Base-by-base conservation (phyloP, 2,888 invertebrate species). In the Cheilosia soror region DNA sequence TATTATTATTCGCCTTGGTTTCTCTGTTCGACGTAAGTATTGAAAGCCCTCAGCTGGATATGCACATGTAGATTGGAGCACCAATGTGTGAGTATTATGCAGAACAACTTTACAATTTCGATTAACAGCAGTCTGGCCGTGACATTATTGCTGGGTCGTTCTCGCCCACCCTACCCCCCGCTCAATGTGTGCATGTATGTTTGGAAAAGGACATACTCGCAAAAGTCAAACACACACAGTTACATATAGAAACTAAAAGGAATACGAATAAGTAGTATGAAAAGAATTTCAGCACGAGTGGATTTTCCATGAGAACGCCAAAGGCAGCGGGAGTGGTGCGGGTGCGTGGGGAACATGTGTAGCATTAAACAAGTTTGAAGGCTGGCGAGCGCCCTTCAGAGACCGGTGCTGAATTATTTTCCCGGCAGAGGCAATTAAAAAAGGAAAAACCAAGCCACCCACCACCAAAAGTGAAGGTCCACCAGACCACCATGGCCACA, bases 121-220 rank as follows among this genome's bases (percentile, higher is more conserved):
- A 85, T 85, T 81, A 85, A 85, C 76, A 60, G 81, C 37, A 85
- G 85, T 85, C 85, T 85, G 85, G 85, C 85, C 85, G 66, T 85
- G 85, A 85, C 85, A 85, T 85, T 85, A 81, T 85, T 85, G 71
- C 80, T 66, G 84, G 79, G 84, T 80, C 69, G 80, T 63, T 55
- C 37, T 44, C 44, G 20, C 33, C 31, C 49, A 27, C 29, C 20
- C 40, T 27, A 55, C 15, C 62, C 25, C 31, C 47, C 9, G 13
- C 33, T 37, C 9, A 11, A 55, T 42, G 47, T 44, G 55, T 62
- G 49, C 49, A 44, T 47, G 63, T 47, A 33, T 40, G 68, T 15
- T 31, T 63, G 47, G 79, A 78, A 75, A 76, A 80, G 84, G 80
- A 84, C 84, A 58, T 69, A 57, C 78, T 72, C 31, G 37, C 37